phyloP scores from a whole-genome alignment of 1,140 invertebrate species.

The Pachypeltis micranthus region DNA sequence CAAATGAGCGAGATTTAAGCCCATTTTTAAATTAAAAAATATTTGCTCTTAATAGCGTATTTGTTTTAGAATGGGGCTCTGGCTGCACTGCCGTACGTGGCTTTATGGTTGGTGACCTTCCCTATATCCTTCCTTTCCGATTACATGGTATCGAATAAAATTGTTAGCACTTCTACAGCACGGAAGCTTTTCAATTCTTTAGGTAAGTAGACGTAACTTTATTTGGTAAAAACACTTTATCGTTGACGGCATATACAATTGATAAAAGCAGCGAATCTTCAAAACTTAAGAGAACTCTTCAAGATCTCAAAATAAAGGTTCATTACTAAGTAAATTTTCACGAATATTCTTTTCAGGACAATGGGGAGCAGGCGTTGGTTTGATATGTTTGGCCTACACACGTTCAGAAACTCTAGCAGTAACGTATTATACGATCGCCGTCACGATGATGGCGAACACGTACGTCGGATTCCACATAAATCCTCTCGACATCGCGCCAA shows the following conservation, averaged over 20 bases:
- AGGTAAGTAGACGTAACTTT: no score
- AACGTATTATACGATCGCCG: constrained; percentile 39
- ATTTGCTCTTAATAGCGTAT: not conserved
- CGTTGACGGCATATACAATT: no score
- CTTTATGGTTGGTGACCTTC: constrained; percentile 55
- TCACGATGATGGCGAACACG: constrained; percentile 32
- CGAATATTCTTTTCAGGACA: constrained; percentile 30
- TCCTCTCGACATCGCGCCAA: constrained; percentile 61
- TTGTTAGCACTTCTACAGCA: not conserved
- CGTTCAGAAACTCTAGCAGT: constrained; percentile 31
- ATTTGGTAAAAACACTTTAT: no score
- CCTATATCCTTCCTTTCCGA: constrained; percentile 50
- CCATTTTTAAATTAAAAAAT: not conserved
- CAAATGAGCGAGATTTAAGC: not conserved
- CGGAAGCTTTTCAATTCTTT: constrained; percentile 34
- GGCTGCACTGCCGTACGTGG: constrained; percentile 66
- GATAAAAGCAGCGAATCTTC: no score
- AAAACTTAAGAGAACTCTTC: no score
- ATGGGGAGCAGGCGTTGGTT: constrained; percentile 37
- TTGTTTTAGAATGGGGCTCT: constrained; percentile 44
- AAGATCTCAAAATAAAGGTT: no score
- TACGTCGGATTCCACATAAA: constrained; percentile 44
- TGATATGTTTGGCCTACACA: constrained; percentile 33
- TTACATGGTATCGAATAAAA: constrained; percentile 31
- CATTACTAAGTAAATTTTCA: no score